Percentiles rank a stretch among this genome's conserved stretches.
Evolutionary conservation across 2,797 vertebrate genomes (phyloP).

Genomic region (Gymnothorax reevesii): DNA sequence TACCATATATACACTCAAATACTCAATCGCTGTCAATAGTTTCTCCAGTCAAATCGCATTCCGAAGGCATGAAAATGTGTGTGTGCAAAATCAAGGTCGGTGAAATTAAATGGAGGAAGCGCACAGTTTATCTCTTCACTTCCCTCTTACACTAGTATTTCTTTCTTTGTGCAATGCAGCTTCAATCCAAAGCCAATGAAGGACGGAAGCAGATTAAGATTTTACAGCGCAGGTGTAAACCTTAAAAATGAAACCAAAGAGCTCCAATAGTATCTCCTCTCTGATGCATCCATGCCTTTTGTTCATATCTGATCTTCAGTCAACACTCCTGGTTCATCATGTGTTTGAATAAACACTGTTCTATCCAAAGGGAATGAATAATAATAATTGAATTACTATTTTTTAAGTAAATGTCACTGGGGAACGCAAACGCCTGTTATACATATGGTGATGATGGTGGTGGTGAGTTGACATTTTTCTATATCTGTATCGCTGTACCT

Average conservation of each 20-base stretch:
- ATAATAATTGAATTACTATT: background rate
- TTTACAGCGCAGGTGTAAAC: slow-evolving; percentile 66
- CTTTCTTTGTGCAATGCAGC: slow-evolving; percentile 75
- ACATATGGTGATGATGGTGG: background rate
- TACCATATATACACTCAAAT: background rate
- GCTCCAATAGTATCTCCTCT: slow-evolving; percentile 51
- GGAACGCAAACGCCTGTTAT: background rate
- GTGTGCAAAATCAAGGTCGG: background rate
- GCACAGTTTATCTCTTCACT: background rate
- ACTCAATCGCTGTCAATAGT: background rate
- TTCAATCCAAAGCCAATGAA: slow-evolving; percentile 77
- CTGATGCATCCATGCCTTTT: background rate
- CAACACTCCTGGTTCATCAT: background rate
- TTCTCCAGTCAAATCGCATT: background rate
- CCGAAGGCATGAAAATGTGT: background rate
- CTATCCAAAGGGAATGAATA: slow-evolving; percentile 13
- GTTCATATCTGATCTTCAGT: background rate
- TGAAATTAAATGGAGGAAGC: background rate
- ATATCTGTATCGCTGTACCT: slow-evolving; percentile 14
- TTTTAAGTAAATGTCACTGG: slow-evolving; percentile 6
- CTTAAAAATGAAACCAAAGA: slow-evolving; percentile 83
- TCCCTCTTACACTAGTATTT: slow-evolving; percentile 45
- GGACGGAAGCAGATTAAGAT: slow-evolving; percentile 72
- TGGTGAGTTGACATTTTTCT: background rate
- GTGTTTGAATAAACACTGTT: background rate